Conservation (phyloP, 1,140 invertebrate species). For the Acyrthosiphon pisum region DNA sequence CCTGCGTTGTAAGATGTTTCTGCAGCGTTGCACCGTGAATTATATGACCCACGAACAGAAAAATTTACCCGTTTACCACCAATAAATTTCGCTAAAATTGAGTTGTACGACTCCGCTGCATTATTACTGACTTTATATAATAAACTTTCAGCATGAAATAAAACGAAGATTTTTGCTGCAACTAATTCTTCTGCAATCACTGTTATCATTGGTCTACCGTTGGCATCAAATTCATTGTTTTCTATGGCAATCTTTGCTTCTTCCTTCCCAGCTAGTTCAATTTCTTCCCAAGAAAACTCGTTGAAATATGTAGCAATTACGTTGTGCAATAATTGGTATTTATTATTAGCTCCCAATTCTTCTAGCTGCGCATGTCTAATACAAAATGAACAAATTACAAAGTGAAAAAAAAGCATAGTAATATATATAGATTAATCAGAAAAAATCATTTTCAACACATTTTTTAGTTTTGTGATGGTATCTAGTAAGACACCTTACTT, state of each 20-base stretch:
- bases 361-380: background rate
- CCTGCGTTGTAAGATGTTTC: background rate
- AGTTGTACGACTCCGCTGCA: background rate
- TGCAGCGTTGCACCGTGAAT: background rate
- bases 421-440: too few species aligned
- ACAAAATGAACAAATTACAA: background rate
- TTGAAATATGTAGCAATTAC: background rate
- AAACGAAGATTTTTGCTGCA: background rate
- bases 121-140: background rate
- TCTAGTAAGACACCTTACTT: too few species aligned
- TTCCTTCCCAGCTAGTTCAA: background rate
- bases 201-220: conserved; percentile 60
- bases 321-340: conserved; percentile 6
- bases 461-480: too few species aligned
- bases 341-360: conserved; percentile 1
- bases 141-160: background rate
- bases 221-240: background rate
- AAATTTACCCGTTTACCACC: background rate
- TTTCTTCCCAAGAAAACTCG: background rate
- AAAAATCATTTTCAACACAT: too few species aligned
- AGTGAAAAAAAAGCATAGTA: background rate
- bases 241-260: background rate
- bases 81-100: background rate
- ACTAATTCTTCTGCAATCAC: conserved; percentile 60
- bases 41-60: background rate